Base-by-base conservation (phyloP, 2,888 invertebrate species). In the Andricus curvator region DNA sequence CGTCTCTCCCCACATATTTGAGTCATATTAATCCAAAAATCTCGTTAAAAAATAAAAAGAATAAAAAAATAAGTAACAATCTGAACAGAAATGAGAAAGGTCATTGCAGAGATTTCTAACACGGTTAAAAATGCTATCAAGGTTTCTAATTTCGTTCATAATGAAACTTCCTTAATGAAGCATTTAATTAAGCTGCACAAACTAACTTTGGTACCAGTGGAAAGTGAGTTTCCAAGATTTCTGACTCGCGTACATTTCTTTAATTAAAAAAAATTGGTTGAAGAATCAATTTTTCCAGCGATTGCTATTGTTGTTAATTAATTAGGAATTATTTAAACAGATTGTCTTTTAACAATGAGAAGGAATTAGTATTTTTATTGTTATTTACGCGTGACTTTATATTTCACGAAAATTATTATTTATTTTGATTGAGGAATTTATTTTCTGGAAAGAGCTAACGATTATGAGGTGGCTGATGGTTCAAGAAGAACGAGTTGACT, bases 401-500 rank as follows among this genome's bases (percentile, higher is more conserved):
- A 1, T 62, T 62, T 25, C n/a, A n/a, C 9, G 37, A 2, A 66
- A 66, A 66, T 68, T 1, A 25, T 9, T 6, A 60, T 11, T 66
- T 25, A 15, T 37, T 67, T 44, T 15, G 13, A 2, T 13, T 6
- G 15, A 76, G 13, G 25, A 64, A 41, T 41, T 62, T 44, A 25
- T 77, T 64, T 44, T 44, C 60, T 77, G 25, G 56, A 66, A 67
- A 56, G 67, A 77, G 76, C 74, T 67, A 60, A 51, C 66, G 62
- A 68, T 48, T 66, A 62, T 76, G 25, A 77, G 74, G 62, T 76
- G 65, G 78, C 81, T 78, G 81, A 81, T 81, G 79, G 74, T 82
- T 82, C 80, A 66, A 80, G 78, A 84, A 84, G 84, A 84, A 82
- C 82, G 84, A 74, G 84, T 84, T 84, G 83, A 84, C 84, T 84